Conservation (phyloP, 2,888 invertebrate species). For the Drosophila atroscutellata region DNA sequence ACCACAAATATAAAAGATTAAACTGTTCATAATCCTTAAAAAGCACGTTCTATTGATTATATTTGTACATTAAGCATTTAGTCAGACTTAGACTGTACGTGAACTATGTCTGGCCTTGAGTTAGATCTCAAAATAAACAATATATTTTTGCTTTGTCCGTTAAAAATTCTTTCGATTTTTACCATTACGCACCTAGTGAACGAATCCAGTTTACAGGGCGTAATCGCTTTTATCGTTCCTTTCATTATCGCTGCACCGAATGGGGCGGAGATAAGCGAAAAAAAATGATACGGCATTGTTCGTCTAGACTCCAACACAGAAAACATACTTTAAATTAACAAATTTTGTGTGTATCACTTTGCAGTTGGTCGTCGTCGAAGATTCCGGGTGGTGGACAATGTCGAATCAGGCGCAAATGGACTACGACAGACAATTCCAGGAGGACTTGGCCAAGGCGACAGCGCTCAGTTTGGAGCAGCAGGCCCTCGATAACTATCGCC, state of each 20-base stretch:
- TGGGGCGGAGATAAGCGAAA: conserved; percentile 51
- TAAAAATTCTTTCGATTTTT: conserved; percentile 4
- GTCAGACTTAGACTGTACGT: not conserved
- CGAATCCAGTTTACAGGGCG: conserved; percentile 44
- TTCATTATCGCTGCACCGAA: conserved; percentile 61
- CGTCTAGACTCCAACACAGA: conserved; percentile 38
- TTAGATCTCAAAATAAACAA: conserved; percentile 7
- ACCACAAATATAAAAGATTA: not conserved
- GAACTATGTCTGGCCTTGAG: conserved; percentile 28
- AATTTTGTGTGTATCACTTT: conserved; percentile 13
- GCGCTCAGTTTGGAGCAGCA: conserved; percentile 94
- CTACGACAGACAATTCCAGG: conserved; percentile 93
- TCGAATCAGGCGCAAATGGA: conserved; percentile 86
- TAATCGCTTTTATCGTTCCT: conserved; percentile 70
- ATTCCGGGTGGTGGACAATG: conserved; percentile 69
- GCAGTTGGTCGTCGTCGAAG: conserved; percentile 44
- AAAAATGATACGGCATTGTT: conserved; percentile 50
- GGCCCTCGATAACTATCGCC: conserved; percentile 92
- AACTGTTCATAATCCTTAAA: not conserved
- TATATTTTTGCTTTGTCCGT: conserved; percentile 17
- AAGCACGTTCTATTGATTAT: not conserved
- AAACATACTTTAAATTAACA: conserved; percentile 38
- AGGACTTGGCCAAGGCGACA: conserved; percentile 94
- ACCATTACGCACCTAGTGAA: not conserved
- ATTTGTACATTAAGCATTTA: not conserved